Evolutionary conservation across 2,888 invertebrate species (phyloP).

Genomic region (Mycalesis mineus): DNA sequence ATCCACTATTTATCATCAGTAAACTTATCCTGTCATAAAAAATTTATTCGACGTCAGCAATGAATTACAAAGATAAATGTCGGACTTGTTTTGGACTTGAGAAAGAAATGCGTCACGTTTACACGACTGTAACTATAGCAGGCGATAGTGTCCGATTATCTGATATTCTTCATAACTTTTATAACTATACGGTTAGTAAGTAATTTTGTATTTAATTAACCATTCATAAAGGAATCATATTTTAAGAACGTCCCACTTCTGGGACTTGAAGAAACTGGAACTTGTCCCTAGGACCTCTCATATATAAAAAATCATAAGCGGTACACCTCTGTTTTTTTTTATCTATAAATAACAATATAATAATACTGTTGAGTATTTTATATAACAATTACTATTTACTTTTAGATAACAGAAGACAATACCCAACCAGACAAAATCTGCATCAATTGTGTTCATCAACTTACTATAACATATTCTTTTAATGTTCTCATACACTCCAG

Average conservation of each 20-base stretch:
- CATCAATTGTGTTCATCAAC: slow-evolving; percentile 65
- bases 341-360: too few species aligned
- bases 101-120: slow-evolving; percentile 60
- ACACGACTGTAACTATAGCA: slow-evolving; percentile 51
- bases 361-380: too few species aligned
- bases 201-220: not conserved
- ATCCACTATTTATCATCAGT: too few species aligned
- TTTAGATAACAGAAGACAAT: slow-evolving; percentile 47
- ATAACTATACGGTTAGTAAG: slow-evolving; percentile 55
- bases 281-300: too few species aligned
- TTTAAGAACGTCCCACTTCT: too few species aligned
- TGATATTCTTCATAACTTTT: slow-evolving; percentile 62
- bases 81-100: slow-evolving; percentile 59
- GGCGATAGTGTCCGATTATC: slow-evolving; percentile 54
- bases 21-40: too few species aligned
- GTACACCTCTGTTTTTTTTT: too few species aligned
- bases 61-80: slow-evolving; percentile 58
- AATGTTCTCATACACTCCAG: slow-evolving; percentile 64
- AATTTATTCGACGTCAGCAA: slow-evolving; percentile 22
- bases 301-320: too few species aligned
- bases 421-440: slow-evolving; percentile 58
- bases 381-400: slow-evolving; percentile 27
- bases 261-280: too few species aligned
- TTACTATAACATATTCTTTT: slow-evolving; percentile 69
- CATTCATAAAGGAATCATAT: too few species aligned